Conservation (phyloP, 2,113 vertebrate species). For the Corydoras sp. region DNA sequence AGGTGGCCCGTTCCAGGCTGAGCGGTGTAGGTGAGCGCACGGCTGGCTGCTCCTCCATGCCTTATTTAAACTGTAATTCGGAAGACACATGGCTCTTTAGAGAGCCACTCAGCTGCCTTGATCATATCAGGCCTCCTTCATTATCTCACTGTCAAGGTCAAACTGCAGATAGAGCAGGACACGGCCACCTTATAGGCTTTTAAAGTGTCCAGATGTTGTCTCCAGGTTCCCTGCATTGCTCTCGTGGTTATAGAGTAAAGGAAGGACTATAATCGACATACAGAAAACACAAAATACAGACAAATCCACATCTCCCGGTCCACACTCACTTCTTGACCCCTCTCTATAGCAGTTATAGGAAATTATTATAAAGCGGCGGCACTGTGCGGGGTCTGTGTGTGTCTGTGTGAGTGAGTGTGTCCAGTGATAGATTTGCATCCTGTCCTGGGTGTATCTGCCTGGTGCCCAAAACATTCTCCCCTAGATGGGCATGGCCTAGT, state of each 20-base stretch:
- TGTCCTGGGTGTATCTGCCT: no score
- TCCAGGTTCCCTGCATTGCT: neutral
- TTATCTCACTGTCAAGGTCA: conserved; percentile 43
- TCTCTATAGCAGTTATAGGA: no score
- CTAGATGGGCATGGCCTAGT: no score
- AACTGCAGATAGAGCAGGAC: conserved; percentile 29
- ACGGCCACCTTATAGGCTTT: conserved; percentile 10
- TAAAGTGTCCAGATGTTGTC: neutral
- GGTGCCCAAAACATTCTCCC: no score
- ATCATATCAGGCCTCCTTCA: conserved; percentile 34
- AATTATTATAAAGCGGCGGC: no score
- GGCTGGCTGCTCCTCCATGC: conserved; percentile 16
- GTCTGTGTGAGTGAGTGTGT: neutral
- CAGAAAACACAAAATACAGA: no score
- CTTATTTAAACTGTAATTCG: conserved; percentile 34
- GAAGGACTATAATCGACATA: no score
- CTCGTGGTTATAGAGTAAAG: no score
- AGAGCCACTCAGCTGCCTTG: conserved; percentile 30
- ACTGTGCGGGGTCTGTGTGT: neutral
- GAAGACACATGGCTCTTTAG: conserved; percentile 29
- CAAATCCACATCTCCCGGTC: no score
- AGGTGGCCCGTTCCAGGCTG: conserved; percentile 7
- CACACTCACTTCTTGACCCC: no score
- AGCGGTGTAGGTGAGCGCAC: neutral
- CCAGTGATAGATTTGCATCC: no score